Base-by-base conservation (phyloP, 37 sponge, comb jelly and placozoan species). In the Hormiphora californensis region DNA sequence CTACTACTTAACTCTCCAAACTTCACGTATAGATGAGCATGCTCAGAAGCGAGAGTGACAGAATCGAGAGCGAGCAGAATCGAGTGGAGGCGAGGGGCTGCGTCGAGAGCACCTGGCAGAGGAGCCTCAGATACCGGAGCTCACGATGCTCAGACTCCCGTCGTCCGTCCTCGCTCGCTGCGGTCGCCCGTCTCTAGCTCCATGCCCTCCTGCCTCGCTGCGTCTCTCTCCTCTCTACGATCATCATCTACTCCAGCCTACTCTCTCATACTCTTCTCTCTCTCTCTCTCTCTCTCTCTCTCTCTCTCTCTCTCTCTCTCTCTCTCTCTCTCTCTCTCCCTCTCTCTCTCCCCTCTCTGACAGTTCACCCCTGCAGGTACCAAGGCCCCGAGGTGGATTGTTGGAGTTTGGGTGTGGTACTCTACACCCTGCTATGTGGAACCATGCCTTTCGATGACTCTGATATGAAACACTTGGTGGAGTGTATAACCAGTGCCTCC, bases 351-450 rank as follows among this genome's bases (percentile, higher is more conserved):
- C 61, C 27, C 61, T 57, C 61, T 57, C 61, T 57, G 30, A 28
- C 17, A 28, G 30, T 19, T 30, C 3, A 23, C n/a, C 61, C 61
- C 61, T 5, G 53, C 81, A 73, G 89, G 35, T 94, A 94, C 88
- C 44, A 30, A 32, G 94, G 94, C 0, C 92, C 94, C 46, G 92
- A 91, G 73, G 91, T 90, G 25, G 94, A 94, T 62, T 61, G 92
- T 0, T 92, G 94, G 94, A 94, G 94, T 62, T 61, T 94, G 43
- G 94, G 94, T 4, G 91, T 94, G 23, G 89, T 94, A 62, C 90
- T 94, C 81, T 92, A 91, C 89, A 88, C 90, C 21, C 89, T 94
- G 87, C 91, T 94, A n/a, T 91, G 92, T 8, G 94, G 92, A 39
- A 88, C 88, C 54, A 94, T 94, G 92, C 94, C 94, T 0, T 94